These are phyloP conservation scores for Rhizomys pruinosus DNA, from an alignment of 2,113 vertebrate species.

Conservation along the genomic window DNA sequence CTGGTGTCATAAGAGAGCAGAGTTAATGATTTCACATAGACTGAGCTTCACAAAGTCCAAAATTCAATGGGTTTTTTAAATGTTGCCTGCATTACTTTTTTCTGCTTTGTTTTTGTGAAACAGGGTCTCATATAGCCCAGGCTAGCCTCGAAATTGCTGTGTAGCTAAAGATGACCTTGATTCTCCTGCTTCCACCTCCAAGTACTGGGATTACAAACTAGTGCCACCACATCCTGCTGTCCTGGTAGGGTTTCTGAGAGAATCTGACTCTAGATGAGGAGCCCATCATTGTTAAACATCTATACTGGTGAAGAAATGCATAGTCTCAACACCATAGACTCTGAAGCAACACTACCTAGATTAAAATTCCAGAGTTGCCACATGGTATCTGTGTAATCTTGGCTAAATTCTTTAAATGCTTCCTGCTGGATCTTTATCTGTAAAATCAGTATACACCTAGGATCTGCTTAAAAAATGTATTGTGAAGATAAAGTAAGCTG, in stretches of 20 bases:
- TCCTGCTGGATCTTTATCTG: background rate
- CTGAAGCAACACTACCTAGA: background rate
- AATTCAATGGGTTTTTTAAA: background rate
- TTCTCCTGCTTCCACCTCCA: background rate
- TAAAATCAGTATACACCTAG: background rate
- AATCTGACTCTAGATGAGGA: background rate
- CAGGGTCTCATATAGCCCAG: background rate
- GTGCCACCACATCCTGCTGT: background rate
- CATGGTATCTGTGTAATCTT: background rate
- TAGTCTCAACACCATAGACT: background rate
- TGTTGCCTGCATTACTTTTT: background rate
- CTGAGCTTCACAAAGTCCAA: background rate
- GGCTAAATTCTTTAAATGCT: constrained; percentile 18
- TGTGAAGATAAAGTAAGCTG: constrained; percentile 1
- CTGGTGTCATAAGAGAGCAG: background rate
- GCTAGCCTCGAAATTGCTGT: background rate
- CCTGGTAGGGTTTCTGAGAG: background rate
- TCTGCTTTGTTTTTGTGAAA: background rate
- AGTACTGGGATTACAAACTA: background rate
- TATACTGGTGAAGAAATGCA: background rate
- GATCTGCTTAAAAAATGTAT: background rate
- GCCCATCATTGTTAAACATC: background rate
- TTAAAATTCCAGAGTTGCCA: background rate
- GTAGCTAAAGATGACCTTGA: background rate
- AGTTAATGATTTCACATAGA: constrained; percentile 12